These are phyloP conservation scores for Metellina segmentata DNA, from an alignment of 2,888 invertebrate species.

Conservation along the genomic window DNA sequence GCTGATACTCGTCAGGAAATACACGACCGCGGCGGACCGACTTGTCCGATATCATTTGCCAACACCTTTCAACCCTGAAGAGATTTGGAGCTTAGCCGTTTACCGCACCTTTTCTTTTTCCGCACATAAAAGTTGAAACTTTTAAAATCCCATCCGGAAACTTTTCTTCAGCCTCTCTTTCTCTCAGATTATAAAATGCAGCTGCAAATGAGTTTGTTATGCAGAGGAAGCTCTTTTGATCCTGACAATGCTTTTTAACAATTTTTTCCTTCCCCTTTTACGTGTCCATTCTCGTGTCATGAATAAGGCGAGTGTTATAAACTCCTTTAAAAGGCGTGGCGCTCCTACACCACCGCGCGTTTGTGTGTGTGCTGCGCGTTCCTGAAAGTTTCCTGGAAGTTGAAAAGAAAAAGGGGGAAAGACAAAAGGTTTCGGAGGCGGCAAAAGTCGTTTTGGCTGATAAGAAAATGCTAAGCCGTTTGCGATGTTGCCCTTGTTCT, in stretches of 20 bases:
- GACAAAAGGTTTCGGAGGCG: constrained; percentile 53
- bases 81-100: constrained; percentile 61
- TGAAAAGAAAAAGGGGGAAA: constrained; percentile 63
- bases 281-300: constrained; percentile 7
- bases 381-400: constrained; percentile 62
- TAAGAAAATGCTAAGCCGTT: constrained; percentile 76
- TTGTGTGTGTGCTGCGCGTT: constrained; percentile 18
- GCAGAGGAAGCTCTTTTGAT: constrained; percentile 67
- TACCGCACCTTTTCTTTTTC: constrained; percentile 38
- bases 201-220: constrained; percentile 72
- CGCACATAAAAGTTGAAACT: constrained; percentile 45
- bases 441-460: constrained; percentile 70
- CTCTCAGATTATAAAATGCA: constrained; percentile 53
- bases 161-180: constrained; percentile 51
- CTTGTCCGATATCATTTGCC: constrained; percentile 73
- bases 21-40: background rate
- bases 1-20: constrained; percentile 21
- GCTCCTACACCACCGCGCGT: background rate
- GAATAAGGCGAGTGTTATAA: constrained; percentile 43
- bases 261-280: constrained; percentile 22
- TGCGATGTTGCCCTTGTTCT: constrained; percentile 50
- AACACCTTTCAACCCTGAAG: constrained; percentile 44
- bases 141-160: constrained; percentile 73
- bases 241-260: constrained; percentile 70
- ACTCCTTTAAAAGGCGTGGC: constrained; percentile 62